Base-by-base conservation (phyloP, 2,888 invertebrate genomes). In the Drosophila nr. perissopoda region DNA sequence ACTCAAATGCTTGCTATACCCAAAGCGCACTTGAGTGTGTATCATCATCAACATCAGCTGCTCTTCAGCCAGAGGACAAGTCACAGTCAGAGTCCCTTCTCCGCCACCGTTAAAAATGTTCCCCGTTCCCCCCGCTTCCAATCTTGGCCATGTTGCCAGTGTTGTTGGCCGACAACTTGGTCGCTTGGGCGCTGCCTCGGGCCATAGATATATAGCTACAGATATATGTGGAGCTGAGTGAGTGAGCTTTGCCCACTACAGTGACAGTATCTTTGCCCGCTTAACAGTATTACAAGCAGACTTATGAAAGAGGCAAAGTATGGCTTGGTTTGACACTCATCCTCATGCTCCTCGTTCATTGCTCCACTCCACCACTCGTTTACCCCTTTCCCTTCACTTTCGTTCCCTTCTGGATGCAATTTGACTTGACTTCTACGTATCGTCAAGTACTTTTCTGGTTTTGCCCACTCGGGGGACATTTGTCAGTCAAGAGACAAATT, bases 401-500 rank as follows among this genome's bases (percentile, higher is more conserved):
- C 58, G 40, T 29, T 31, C 70, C 70, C 74, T 33, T 10, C 31
- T 69, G 62, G 57, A 71, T 84, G 83, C 88, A 86, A 89, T 89
- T 91, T 89, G 91, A 89, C 91, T 91, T 91, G 91, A 90, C 91
- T 91, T 89, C 88, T 91, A 88, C 84, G 88, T 91, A 91, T 91
- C 91, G 91, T 91, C 91, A 88, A 91, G 91, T 89, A 88, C 85
- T 90, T 90, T 88, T 90, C 83, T 90, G 87, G 86, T 89, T 84
- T 88, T 82, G 82, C 82, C 91, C 91, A 85, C 92, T 91, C 90
- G 89, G 89, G 92, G 90, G 91, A 91, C 92, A 91, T 91, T 91
- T 91, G 91, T 91, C 92, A 91, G 91, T 91, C 91, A 91, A 82
- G 91, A 91, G 92, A 91, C 91, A 90, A 90, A 91, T 92, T 91